phyloP scores from a whole-genome alignment of 2,797 vertebrate species.

The Astyanax mexicanus region DNA sequence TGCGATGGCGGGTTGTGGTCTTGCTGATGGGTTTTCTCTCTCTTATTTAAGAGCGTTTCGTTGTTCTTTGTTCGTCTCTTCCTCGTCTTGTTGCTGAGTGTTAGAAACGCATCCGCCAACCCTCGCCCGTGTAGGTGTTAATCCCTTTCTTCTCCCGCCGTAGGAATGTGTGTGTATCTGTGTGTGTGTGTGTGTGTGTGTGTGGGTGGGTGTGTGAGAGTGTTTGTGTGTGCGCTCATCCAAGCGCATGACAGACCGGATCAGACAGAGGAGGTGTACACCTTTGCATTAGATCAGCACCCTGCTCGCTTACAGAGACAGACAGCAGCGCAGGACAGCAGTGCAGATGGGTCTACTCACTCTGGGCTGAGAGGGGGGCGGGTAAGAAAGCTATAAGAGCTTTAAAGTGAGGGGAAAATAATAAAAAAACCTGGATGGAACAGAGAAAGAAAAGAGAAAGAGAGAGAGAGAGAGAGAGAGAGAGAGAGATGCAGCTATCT shows the following conservation, averaged over 20 bases:
- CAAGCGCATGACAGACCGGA: neutral
- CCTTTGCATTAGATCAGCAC: constrained; percentile 18
- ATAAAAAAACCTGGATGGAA: no score
- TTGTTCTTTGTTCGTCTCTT: neutral
- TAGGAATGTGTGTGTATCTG: neutral
- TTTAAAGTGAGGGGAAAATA: neutral
- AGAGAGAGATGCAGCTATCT: neutral
- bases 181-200: neutral
- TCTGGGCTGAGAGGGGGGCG: neutral
- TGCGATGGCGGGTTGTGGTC: neutral
- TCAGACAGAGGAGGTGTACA: constrained; percentile 24
- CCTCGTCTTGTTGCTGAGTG: neutral
- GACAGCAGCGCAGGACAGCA: neutral
- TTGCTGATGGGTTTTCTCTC: neutral
- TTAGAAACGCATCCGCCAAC: neutral
- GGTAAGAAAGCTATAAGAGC: neutral
- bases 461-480: constrained; percentile 13
- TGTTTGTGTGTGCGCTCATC: neutral
- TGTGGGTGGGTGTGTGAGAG: neutral
- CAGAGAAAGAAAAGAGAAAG: neutral
- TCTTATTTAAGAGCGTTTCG: neutral
- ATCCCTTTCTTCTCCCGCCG: neutral
- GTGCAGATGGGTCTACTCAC: neutral
- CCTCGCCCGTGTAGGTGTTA: constrained; percentile 2
- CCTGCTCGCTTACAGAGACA: neutral